Evolutionary conservation across 1,140 invertebrate species (phyloP).

Genomic region (honey bee (Apis mellifera)): DNA sequence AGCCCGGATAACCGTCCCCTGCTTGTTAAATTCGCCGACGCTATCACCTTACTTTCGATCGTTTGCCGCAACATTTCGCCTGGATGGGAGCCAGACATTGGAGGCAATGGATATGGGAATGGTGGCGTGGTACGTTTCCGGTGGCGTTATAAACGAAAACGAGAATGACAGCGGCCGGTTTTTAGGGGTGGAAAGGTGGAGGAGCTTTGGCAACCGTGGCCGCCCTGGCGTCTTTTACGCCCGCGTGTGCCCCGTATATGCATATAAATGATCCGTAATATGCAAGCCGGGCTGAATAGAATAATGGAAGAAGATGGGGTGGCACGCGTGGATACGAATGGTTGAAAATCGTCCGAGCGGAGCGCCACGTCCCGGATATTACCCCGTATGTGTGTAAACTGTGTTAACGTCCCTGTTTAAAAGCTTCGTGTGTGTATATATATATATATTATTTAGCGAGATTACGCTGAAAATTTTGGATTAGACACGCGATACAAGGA

Average conservation of each 20-base stretch:
- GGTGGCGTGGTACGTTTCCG: no score
- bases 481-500: background rate
- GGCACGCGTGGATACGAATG: background rate
- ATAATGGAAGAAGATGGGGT: conserved; percentile 3
- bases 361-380: background rate
- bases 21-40: background rate
- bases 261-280: conserved; percentile 30
- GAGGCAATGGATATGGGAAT: background rate
- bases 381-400: background rate
- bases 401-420: background rate
- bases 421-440: no score
- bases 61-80: background rate
- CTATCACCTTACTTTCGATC: background rate
- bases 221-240: background rate
- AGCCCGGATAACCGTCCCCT: background rate
- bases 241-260: background rate
- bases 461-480: background rate
- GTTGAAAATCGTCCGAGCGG: background rate
- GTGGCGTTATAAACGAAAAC: conserved; percentile 25
- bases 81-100: background rate
- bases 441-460: background rate
- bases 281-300: conserved; percentile 13
- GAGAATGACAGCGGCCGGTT: conserved; percentile 12
- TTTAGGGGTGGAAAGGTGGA: background rate
- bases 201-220: background rate